Evolutionary conservation across 2,113 vertebrate genomes (phyloP).

Genomic region (Columba janthina): DNA sequence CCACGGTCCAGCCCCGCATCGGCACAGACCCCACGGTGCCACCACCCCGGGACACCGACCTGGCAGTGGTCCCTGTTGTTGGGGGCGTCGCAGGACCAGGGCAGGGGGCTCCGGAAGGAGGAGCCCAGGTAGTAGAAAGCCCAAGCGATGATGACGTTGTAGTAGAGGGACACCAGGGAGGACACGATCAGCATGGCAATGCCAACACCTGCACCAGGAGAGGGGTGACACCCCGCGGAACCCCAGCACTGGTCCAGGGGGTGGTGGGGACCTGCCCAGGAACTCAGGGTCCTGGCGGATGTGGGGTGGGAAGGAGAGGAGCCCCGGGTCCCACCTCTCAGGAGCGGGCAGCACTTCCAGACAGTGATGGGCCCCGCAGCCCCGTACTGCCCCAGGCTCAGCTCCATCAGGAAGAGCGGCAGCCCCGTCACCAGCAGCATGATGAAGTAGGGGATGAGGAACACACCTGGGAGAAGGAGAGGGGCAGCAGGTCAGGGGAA

Average conservation of each 20-base stretch:
- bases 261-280: not conserved
- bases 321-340: constrained; percentile 76
- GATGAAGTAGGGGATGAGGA: constrained; percentile 85
- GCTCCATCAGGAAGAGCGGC: constrained; percentile 87
- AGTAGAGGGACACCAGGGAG: constrained; percentile 91
- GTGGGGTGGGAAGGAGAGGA: no score
- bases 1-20: no score
- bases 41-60: constrained; percentile 9
- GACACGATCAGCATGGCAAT: constrained; percentile 93
- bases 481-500: rapidly evolving
- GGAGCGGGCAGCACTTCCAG: constrained; percentile 87
- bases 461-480: constrained; percentile 74
- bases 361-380: constrained; percentile 80
- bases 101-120: constrained; percentile 88
- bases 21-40: not conserved
- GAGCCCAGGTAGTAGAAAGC: constrained; percentile 92
- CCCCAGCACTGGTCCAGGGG: not conserved
- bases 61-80: constrained; percentile 76
- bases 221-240: not conserved
- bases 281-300: not conserved
- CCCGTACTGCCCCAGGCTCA: constrained; percentile 84
- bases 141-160: constrained; percentile 93
- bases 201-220: constrained; percentile 79
- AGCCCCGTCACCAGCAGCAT: constrained; percentile 83
- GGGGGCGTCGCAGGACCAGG: constrained; percentile 90